phyloP scores from a whole-genome alignment of 2,113 vertebrate genomes.

The Hydrochoerus hydrochaeris region DNA sequence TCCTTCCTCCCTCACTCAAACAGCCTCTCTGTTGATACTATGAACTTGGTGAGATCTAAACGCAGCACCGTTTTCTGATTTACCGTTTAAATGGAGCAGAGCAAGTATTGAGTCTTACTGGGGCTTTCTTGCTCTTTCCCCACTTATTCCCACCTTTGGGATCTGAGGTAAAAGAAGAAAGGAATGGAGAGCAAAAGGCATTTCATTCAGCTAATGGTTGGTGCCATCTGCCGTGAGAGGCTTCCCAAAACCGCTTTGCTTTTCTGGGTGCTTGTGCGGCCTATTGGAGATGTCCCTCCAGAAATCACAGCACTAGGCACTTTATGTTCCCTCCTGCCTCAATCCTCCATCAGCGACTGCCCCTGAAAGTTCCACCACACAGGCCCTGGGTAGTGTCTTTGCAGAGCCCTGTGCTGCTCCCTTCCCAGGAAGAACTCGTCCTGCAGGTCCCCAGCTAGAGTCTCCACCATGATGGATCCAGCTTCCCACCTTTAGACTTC shows the following conservation, averaged over 20 bases:
- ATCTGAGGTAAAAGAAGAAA: background rate
- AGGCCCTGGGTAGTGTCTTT: background rate
- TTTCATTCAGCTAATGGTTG: background rate
- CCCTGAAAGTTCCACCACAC: background rate
- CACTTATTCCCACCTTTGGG: background rate
- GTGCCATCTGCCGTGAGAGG: background rate
- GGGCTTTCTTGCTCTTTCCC: background rate
- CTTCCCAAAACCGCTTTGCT: background rate
- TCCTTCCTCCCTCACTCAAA: too few relatives aligned
- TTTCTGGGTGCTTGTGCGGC: background rate
- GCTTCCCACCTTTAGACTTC: background rate
- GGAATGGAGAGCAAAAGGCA: background rate
- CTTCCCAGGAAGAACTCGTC: rapidly evolving
- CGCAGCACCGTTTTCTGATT: background rate
- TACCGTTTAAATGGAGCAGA: background rate
- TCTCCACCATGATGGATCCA: background rate
- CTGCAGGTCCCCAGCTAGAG: background rate
- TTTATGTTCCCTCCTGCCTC: background rate
- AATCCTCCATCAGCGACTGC: background rate
- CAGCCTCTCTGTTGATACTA: background rate
- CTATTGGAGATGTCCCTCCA: background rate
- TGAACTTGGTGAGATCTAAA: background rate
- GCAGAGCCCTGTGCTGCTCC: too few relatives aligned
- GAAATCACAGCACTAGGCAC: background rate
- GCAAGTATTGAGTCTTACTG: background rate